These are phyloP conservation scores for Argopecten irradians DNA, from an alignment of 1,140 invertebrate genomes.

Conservation along the genomic window DNA sequence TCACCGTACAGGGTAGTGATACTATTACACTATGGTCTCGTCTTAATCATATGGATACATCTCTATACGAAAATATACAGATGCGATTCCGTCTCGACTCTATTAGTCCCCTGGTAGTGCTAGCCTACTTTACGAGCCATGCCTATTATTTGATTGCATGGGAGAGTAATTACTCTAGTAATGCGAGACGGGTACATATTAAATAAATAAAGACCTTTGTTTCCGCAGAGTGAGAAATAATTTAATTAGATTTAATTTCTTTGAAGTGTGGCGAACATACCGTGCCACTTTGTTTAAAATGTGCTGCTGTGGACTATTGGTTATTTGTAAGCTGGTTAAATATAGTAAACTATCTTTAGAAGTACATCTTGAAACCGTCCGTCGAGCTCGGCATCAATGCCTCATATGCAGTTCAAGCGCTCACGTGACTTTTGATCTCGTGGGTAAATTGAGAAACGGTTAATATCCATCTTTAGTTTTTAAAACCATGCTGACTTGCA, in stretches of 20 bases:
- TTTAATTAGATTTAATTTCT: conserved; percentile 19
- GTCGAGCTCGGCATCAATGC: neutral
- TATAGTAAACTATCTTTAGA: neutral
- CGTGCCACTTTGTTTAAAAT: neutral
- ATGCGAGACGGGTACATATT: neutral
- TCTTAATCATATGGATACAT: conserved; percentile 20
- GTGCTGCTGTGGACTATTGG: neutral
- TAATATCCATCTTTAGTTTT: too few species aligned
- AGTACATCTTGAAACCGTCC: neutral
- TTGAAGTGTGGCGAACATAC: neutral
- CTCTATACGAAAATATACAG: conserved; percentile 18
- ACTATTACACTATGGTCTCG: neutral
- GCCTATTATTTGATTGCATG: conserved; percentile 5
- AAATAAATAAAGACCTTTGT: conserved; percentile 23
- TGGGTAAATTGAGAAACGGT: neutral
- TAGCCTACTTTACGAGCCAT: neutral
- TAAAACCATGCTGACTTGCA: too few species aligned
- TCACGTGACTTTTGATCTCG: neutral
- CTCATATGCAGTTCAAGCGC: neutral
- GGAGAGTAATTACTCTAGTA: neutral
- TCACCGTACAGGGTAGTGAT: too few species aligned
- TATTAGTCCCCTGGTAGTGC: neutral
- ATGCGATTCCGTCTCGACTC: neutral
- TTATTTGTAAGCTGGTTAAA: too few species aligned
- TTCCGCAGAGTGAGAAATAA: conserved; percentile 10